phyloP scores from a whole-genome alignment of 2,888 invertebrate genomes.

The Drosophila tripunctata region DNA sequence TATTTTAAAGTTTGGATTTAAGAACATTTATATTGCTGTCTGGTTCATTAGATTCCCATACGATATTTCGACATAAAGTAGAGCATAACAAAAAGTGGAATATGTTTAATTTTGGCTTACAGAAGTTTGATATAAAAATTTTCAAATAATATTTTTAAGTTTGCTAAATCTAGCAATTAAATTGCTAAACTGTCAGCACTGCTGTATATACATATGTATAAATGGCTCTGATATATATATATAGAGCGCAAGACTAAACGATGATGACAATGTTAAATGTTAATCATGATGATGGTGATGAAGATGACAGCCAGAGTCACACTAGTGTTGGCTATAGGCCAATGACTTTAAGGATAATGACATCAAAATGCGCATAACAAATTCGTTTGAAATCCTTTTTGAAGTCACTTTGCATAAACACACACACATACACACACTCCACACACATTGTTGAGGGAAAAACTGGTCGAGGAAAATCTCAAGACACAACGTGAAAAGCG shows the following conservation, averaged over 20 bases:
- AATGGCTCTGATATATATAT: conserved; percentile 32
- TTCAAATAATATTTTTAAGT: no score
- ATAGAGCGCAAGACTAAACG: conserved; percentile 18
- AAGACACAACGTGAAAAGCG: conserved; percentile 40
- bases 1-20: no score
- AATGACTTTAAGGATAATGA: conserved; percentile 74
- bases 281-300: neutral
- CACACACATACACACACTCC: conserved; percentile 20
- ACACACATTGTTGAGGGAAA: conserved; percentile 6
- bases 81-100: no score
- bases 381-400: conserved; percentile 73
- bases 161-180: no score
- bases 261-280: conserved; percentile 4
- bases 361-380: conserved; percentile 75
- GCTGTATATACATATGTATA: conserved; percentile 19
- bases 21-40: no score
- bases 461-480: conserved; percentile 28
- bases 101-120: no score
- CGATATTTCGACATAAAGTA: no score
- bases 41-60: no score
- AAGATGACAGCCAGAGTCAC: conserved; percentile 13
- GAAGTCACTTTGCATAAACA: conserved; percentile 64
- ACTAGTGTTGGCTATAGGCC: conserved; percentile 43
- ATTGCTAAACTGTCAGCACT: no score
- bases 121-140: no score